Evolutionary conservation across 23 tunicate species (phyloP).

Genomic region (Ciona savignyi): DNA sequence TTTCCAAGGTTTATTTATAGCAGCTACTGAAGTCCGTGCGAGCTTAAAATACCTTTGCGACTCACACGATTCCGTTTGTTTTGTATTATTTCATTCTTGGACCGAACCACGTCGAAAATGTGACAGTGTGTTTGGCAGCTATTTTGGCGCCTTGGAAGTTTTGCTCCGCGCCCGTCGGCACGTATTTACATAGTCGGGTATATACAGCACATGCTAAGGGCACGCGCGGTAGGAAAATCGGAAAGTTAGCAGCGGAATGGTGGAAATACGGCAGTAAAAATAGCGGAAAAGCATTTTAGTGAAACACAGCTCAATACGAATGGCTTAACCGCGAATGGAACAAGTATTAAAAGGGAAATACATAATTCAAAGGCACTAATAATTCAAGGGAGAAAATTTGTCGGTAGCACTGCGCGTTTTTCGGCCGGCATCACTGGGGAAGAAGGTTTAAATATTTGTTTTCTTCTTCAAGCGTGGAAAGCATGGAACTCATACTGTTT

Average conservation of each 20-base stretch:
- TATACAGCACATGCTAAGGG: not conserved
- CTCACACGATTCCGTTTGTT: too few species aligned
- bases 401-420: too few species aligned
- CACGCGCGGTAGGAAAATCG: too few species aligned
- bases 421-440: conserved; percentile 21
- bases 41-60: too few species aligned
- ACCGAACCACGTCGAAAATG: too few species aligned
- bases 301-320: not conserved
- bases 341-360: not conserved
- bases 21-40: too few species aligned
- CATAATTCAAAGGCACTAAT: not conserved
- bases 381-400: too few species aligned
- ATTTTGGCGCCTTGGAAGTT: too few species aligned
- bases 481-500: conserved; percentile 90
- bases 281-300: not conserved
- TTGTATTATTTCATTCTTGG: too few species aligned
- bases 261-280: not conserved
- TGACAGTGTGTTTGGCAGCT: too few species aligned
- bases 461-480: conserved; percentile 72
- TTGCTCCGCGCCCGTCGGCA: not conserved
- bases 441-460: conserved; percentile 65
- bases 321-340: not conserved
- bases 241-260: conserved; percentile 2
- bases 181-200: not conserved
- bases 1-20: too few species aligned